Base-by-base conservation (phyloP, 2,113 vertebrate species). In the Chloropsis hardwickii region DNA sequence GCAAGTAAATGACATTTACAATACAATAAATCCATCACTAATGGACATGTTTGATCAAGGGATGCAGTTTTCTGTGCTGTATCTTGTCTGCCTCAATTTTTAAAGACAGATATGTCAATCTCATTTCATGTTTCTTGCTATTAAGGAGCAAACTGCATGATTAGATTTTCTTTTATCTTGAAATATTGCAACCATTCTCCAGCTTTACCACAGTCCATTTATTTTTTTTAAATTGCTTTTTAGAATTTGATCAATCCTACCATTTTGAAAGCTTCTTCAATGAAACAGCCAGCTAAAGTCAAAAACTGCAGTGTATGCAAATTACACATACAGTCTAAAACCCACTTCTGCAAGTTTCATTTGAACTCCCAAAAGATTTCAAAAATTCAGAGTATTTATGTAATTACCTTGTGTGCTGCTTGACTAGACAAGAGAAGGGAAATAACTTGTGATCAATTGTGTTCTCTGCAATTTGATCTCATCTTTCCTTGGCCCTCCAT, bases 151-250 rank as follows among this genome's bases (percentile, higher is more conserved):
- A 95, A 77, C 11, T 0, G 8, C 64, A 81, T 81, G 25, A 92
- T 88, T 54, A 92, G 42, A 84, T 95, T 95, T 81, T 83, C 29
- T 22, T 78, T 92, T 92, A 66, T 70, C 67, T 73, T 86, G 72
- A 95, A 94, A 92, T 51, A 88, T 11, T 56, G 35, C 54, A 56
- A 70, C 31, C 28, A 54, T 88, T 78, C 24, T 66, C 54, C 42
- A 80, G 42, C 35, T 88, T 91, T 71, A 84, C 12, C 60, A 74
- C 29, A 58, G 40, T 18, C 29, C 39, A n/a, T 74, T 12, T 48
- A 24, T 18, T 20, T 28, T 44, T 48, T 53, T 35, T 0, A 31
- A 88, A 84, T 6, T 69, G 28, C 45, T 47, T 88, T 90, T 86
- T 33, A 86, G 54, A 92, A 66, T 69, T 80, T 69, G 25, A 80